Evolutionary conservation across 1,140 invertebrate species (phyloP), one percentile per base, ranked within the genome.

Genomic region (Epicauta chinensis): DNA sequence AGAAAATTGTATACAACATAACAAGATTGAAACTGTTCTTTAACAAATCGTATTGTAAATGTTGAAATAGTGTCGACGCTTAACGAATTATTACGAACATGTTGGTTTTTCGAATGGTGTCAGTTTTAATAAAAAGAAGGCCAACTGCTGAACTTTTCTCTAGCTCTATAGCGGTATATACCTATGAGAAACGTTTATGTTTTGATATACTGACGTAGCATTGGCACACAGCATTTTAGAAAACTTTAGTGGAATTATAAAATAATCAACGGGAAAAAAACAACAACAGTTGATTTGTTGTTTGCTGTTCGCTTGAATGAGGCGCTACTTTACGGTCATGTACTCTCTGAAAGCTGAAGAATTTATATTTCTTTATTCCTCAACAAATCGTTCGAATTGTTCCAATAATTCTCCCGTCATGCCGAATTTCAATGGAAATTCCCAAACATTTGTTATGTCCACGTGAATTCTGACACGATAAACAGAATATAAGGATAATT

Each of bases 251-350:
- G 23, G n/a, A n/a, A n/a, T n/a, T n/a, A n/a, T n/a, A 23, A 5
- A 23, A 7, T 5, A 23, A 5, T 3, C 4, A 23, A 23, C 23
- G 23, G 7, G 23, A 1, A 32, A 37, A 30, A 55, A 56, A 55
- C 44, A 58, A 50, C 31, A 5, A 23, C 23, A 23, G 44, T 48
- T 48, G 56, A 58, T 58, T 50, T 61, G 56, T 61, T 47, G 56
- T 54, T 54, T 23, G 23, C 7, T 23, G 7, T 61, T 63, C 52
- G 45, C 42, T 42, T 54, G 35, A 40, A 53, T 56, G 56, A 59
- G 61, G 61, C 63, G 61, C 61, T 61, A 54, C 55, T 51, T 54
- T 60, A 53, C 49, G 36, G 45, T 6, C 75, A 75, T 58, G 74
- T 75, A 46, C 75, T 44, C 48, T 42, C 45, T 73, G 47, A 40